Base-by-base conservation (phyloP, 2,888 invertebrate species). In the Ecliptopera silaceata region DNA sequence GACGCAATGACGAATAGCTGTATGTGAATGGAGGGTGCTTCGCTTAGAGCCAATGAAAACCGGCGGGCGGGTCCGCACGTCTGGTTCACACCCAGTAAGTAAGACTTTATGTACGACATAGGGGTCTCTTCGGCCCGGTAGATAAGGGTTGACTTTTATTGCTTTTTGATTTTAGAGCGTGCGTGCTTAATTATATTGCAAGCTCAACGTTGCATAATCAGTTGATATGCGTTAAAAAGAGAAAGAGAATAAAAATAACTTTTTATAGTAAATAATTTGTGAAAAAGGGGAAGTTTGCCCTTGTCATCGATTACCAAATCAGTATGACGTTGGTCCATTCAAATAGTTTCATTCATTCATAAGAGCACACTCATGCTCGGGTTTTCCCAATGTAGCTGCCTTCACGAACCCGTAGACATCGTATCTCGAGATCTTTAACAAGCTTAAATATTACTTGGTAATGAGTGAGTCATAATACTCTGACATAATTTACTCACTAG, bases 81-180 rank as follows among this genome's bases (percentile, higher is more conserved):
- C 79, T 69, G 63, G 68, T 66, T 70, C 78, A 77, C 83, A 73
- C 82, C 83, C 84, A 82, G 74, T 70, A 71, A 70, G 71, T 64
- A 26, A 26, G 26, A 67, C 69, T 75, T 79, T 84, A 84, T 82
- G 74, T 79, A 77, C 71, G 69, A 50, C 32, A 50, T 59, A 70
- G 75, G 80, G 74, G 72, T 79, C 74, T 71, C 63, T 65, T 71
- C 59, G 63, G 53, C 60, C 63, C 56, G 65, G 74, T 75, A 73
- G 71, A 74, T 77, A 80, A 74, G 85, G 85, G 83, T 77, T 82
- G 80, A 56, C 53, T 72, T 71, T 71, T 70, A 66, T 69, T 66
- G 56, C 65, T 64, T 67, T 68, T 65, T 26, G 59, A 70, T 71
- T 70, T 64, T 57, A 54, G 61, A 55, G 51, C 63, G 54, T 48